Evolutionary conservation across 2,888 invertebrate species (phyloP).

Genomic region (Orchestes rusci): DNA sequence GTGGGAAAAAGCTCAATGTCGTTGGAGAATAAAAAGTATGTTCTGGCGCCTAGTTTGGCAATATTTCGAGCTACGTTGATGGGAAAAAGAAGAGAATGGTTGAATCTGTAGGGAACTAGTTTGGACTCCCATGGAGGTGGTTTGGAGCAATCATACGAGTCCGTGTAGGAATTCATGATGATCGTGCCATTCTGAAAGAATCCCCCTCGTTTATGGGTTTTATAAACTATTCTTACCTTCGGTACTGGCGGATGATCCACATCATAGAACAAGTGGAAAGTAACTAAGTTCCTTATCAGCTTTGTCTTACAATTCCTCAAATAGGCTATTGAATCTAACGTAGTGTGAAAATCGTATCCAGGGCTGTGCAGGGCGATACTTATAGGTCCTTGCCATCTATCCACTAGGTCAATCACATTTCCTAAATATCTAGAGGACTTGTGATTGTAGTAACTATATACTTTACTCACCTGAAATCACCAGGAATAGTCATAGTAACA

Average conservation of each 20-base stretch:
- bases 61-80: conserved; percentile 37
- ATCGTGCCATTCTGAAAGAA: conserved; percentile 22
- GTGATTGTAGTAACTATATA: too few relatives aligned
- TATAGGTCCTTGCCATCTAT: conserved; percentile 77
- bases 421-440: conserved; percentile 74
- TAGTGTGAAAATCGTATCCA: conserved; percentile 66
- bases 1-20: conserved; percentile 38
- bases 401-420: conserved; percentile 71
- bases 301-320: conserved; percentile 63
- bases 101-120: conserved; percentile 42
- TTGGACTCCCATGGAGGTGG: conserved; percentile 61
- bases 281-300: conserved; percentile 67
- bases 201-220: neutral
- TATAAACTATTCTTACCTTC: neutral
- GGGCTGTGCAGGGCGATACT: conserved; percentile 80
- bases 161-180: conserved; percentile 28
- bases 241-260: conserved; percentile 62
- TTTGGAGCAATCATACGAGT: conserved; percentile 59
- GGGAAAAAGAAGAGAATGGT: conserved; percentile 33
- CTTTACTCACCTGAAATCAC: conserved; percentile 40
- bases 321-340: conserved; percentile 69
- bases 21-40: conserved; percentile 36
- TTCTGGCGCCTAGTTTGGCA: conserved; percentile 33
- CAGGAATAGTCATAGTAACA: conserved; percentile 30
- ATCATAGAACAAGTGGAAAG: conserved; percentile 81